Conservation (phyloP, 2,797 vertebrate genomes). For the Channa striata region DNA sequence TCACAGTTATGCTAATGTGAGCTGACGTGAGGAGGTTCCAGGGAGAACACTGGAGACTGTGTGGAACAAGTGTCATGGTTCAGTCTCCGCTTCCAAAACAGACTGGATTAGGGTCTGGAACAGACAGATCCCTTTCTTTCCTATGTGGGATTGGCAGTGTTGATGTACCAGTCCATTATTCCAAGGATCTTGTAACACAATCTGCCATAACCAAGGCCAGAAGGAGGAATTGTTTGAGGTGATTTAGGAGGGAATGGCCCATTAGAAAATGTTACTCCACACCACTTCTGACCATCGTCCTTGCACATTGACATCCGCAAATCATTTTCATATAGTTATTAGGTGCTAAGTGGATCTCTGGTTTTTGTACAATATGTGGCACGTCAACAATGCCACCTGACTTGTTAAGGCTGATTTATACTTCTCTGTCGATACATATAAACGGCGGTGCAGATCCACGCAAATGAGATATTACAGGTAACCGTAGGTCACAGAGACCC, state of each 20-base stretch:
- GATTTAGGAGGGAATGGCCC: conserved; percentile 62
- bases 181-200: conserved; percentile 68
- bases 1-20: conserved; percentile 79
- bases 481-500: too few relatives aligned
- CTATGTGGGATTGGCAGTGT: conserved; percentile 67
- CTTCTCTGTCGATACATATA: too few relatives aligned
- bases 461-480: too few relatives aligned
- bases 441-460: too few relatives aligned
- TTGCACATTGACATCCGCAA: conserved; percentile 38
- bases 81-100: conserved; percentile 67
- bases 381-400: neutral
- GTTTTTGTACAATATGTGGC: neutral
- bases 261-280: conserved; percentile 59
- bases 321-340: conserved; percentile 26
- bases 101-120: conserved; percentile 66
- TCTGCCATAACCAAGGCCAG: conserved; percentile 67
- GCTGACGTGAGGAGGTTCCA: conserved; percentile 61
- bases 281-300: conserved; percentile 30
- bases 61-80: conserved; percentile 71
- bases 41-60: conserved; percentile 52
- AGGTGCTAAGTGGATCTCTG: conserved; percentile 5
- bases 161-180: conserved; percentile 70
- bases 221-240: conserved; percentile 58
- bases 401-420: too few relatives aligned
- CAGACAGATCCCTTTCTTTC: conserved; percentile 61